Conservation (phyloP, 2,797 vertebrate genomes). For the Chaetodon trifasciatus region DNA sequence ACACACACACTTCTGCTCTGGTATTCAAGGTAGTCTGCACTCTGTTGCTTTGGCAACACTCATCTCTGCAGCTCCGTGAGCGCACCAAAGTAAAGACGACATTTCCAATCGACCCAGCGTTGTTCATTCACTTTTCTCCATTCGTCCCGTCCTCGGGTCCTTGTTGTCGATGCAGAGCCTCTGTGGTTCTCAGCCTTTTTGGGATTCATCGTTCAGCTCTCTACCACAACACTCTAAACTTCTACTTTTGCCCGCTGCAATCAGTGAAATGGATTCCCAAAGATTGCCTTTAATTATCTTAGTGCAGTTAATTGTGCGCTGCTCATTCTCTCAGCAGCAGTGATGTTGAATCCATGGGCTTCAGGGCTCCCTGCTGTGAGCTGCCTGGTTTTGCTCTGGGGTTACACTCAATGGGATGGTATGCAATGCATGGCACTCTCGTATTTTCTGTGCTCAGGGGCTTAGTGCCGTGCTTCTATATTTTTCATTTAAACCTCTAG, state of each 20-base stretch:
- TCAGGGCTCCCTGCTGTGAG: conserved; percentile 25
- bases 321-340: conserved; percentile 21
- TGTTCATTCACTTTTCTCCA: conserved; percentile 31
- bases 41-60: conserved; percentile 66
- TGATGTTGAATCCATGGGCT: neutral
- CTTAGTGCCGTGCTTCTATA: neutral
- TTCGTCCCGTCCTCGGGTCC: conserved; percentile 1
- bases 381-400: conserved; percentile 13
- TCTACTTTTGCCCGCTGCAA: conserved; percentile 12
- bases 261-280: conserved; percentile 29
- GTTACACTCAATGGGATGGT: conserved; percentile 2
- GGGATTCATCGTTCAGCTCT: conserved; percentile 15
- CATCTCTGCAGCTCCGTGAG: conserved; percentile 9
- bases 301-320: conserved; percentile 30
- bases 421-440: neutral
- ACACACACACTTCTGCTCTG: conserved; percentile 3
- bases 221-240: conserved; percentile 2
- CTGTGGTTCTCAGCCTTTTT: conserved; percentile 28
- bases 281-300: conserved; percentile 43
- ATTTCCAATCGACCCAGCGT: conserved; percentile 7
- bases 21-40: conserved; percentile 39
- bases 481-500: neutral
- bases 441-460: neutral
- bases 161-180: conserved; percentile 3
- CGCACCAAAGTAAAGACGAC: conserved; percentile 16